Evolutionary conservation across 1,140 invertebrate species (phyloP).

Genomic region (Megalonaias nervosa): DNA sequence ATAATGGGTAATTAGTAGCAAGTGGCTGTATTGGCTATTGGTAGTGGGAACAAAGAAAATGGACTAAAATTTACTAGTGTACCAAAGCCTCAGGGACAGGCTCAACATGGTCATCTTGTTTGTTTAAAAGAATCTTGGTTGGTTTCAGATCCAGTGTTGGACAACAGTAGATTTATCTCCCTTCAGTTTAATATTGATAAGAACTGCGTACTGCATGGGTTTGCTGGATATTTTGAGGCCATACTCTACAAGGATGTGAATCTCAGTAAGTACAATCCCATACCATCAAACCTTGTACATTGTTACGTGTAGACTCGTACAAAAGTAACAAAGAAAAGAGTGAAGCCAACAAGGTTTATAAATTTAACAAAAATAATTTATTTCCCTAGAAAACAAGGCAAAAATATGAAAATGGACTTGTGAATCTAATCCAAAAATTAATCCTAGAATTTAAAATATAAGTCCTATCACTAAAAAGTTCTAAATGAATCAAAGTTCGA

Average conservation of each 20-base stretch:
- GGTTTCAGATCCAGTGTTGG: slow-evolving; percentile 70
- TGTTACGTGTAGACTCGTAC: too few relatives aligned
- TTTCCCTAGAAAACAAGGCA: too few relatives aligned
- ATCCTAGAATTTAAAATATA: too few relatives aligned
- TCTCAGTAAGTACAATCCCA: slow-evolving; percentile 77
- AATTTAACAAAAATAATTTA: too few relatives aligned
- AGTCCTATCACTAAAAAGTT: too few relatives aligned
- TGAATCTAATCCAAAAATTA: too few relatives aligned
- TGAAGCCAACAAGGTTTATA: too few relatives aligned
- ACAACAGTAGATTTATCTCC: slow-evolving; percentile 82
- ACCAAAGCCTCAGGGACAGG: not conserved
- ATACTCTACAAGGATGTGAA: slow-evolving; percentile 87
- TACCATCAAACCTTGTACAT: too few relatives aligned
- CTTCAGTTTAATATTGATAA: slow-evolving; percentile 81
- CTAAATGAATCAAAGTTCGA: too few relatives aligned
- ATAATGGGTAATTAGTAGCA: not conserved
- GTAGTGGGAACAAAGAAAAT: too few relatives aligned
- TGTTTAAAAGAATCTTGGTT: not conserved
- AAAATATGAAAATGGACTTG: too few relatives aligned
- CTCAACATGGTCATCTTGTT: not conserved
- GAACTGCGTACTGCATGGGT: slow-evolving; percentile 90
- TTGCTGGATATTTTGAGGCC: slow-evolving; percentile 96
- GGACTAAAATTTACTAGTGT: not conserved
- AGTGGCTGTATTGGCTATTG: not conserved
- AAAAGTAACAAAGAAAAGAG: too few relatives aligned